Evolutionary conservation across 2,113 vertebrate species (phyloP), one percentile per base, ranked within the genome.

Genomic region (Istiophorus platypterus): DNA sequence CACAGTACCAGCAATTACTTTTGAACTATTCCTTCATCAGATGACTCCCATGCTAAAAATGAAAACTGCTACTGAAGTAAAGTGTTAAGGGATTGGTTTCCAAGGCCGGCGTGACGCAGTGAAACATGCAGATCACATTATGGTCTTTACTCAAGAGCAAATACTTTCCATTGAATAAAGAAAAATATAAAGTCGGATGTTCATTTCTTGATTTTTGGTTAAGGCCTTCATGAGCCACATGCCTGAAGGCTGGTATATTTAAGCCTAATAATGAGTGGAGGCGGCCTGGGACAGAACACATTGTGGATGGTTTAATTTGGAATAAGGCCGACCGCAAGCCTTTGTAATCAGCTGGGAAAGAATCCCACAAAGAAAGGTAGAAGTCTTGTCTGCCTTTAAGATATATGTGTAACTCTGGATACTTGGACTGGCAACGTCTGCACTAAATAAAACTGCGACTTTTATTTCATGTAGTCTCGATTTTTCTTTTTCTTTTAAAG

Each of bases 21-120:
- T 39, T 37, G 2, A 37, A 20, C 24, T 37, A 26, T 69, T 64
- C 17, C 13, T 51, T 63, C 5, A 65, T 76, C 41, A 12, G 13
- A 64, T 59, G 65, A 54, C 72, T 82, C 68, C n/a, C 20, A 61
- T n/a, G 22, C 81, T 64, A 62, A 79, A 57, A 77, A 18, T 73
- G 29, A 80, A 64, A 67, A 80, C 42, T 70, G 17, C 26, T 29
- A 51, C n/a, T 74, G n/a, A 74, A 71, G 27, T 49, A 10, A 51
- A 39, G 11, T 39, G 6, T 39, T 27, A 17, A 17, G 18, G 5
- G 0, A 15, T 65, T 22, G 18, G 37, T 70, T 52, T 54, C 17
- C 14, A 52, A 47, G 2, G 39, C n/a, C 10, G 3, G 29, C 2
- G 20, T 31, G 17, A 78, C 51, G 27, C 31, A 63, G 22, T 57